Percentiles rank a stretch among this genome's conserved stretches.
phyloP scores from a whole-genome alignment of 2,113 vertebrate species.

The Peromyscus maniculatus region DNA sequence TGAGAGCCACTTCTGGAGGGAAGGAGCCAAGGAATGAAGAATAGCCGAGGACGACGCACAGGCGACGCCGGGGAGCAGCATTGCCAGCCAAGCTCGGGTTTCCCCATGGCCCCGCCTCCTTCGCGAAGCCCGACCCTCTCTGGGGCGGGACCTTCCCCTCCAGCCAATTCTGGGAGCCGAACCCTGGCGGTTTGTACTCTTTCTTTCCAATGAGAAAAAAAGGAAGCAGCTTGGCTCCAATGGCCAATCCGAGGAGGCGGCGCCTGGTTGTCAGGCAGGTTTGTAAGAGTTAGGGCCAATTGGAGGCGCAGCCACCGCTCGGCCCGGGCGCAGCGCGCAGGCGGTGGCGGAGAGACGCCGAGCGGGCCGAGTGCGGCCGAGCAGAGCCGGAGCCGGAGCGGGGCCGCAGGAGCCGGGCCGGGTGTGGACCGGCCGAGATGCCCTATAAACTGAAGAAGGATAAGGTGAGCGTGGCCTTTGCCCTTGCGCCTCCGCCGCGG shows the following conservation, averaged over 20 bases:
- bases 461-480: conserved; percentile 81
- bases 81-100: background rate
- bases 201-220: conserved; percentile 85
- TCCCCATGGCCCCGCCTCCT: conserved; percentile 69
- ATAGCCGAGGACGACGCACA: conserved; percentile 19
- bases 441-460: conserved; percentile 88
- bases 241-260: conserved; percentile 76
- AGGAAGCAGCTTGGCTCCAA: conserved; percentile 69
- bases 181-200: conserved; percentile 83
- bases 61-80: conserved; percentile 15
- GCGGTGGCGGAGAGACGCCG: conserved; percentile 82
- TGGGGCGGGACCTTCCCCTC: conserved; percentile 74
- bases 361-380: conserved; percentile 84
- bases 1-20: background rate
- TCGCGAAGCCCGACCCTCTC: conserved; percentile 64
- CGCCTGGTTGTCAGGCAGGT: conserved; percentile 78
- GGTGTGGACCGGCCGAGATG: conserved; percentile 83
- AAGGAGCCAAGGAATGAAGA: background rate
- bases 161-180: conserved; percentile 72
- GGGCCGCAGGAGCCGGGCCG: conserved; percentile 79
- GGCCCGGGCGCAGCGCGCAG: conserved; percentile 80
- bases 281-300: conserved; percentile 73
- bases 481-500: conserved; percentile 33
- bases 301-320: conserved; percentile 70
- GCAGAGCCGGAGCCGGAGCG: conserved; percentile 81